phyloP scores from a whole-genome alignment of 2,113 vertebrate genomes.

The Scalopus aquaticus region DNA sequence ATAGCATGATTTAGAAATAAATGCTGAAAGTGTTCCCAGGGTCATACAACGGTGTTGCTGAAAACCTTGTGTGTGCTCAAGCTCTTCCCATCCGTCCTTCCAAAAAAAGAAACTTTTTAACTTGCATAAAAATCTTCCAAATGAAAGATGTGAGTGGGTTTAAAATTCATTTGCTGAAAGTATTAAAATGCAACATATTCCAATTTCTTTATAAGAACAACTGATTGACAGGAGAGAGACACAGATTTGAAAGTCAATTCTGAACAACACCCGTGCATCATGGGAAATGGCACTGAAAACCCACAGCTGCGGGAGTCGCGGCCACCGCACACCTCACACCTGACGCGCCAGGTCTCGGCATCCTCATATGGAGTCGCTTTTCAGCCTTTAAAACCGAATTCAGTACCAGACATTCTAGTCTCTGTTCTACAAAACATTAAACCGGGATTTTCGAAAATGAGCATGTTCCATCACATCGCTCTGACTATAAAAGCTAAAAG shows the following conservation, averaged over 20 bases:
- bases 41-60: not conserved
- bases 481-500: not conserved
- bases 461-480: not conserved
- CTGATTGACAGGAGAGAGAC: constrained; percentile 67
- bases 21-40: constrained; percentile 31
- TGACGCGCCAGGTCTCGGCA: not conserved
- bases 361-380: not conserved
- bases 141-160: constrained; percentile 72
- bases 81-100: constrained; percentile 40
- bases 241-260: constrained; percentile 67
- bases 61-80: constrained; percentile 34
- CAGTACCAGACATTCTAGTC: constrained; percentile 22
- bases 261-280: constrained; percentile 62
- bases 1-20: constrained; percentile 7
- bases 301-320: constrained; percentile 32
- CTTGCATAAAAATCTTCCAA: constrained; percentile 63
- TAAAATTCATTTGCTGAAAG: constrained; percentile 69
- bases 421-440: not conserved
- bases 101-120: constrained; percentile 57
- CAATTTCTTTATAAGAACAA: constrained; percentile 64
- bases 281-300: constrained; percentile 60
- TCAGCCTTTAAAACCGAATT: constrained; percentile 31
- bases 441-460: constrained; percentile 52
- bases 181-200: constrained; percentile 74
- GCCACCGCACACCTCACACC: not conserved